Conservation (phyloP, 1,140 invertebrate genomes). For the Achatina immaculata region DNA sequence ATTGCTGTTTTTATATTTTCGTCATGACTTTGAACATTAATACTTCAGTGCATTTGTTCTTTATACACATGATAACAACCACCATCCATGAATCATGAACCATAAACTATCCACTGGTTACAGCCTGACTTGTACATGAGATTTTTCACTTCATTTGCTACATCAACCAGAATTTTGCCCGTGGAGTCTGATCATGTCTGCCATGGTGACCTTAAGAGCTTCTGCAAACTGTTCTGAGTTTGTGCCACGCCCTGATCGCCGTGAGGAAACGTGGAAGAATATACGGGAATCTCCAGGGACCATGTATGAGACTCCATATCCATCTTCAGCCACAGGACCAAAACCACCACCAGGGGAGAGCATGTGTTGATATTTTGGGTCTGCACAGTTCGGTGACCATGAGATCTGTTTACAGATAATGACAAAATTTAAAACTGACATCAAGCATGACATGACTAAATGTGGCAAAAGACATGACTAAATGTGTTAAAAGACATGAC, state of each 20-base stretch:
- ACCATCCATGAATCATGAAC: too few relatives aligned
- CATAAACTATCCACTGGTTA: too few relatives aligned
- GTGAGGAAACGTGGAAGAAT: constrained; percentile 74
- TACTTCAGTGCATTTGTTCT: too few relatives aligned
- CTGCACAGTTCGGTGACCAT: constrained; percentile 71
- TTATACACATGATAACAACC: too few relatives aligned
- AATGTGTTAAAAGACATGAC: too few relatives aligned
- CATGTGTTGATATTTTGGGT: constrained; percentile 64
- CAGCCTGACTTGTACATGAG: too few relatives aligned
- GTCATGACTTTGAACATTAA: too few relatives aligned
- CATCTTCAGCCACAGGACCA: constrained; percentile 74
- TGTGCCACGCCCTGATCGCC: constrained; percentile 69
- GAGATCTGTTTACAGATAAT: constrained; percentile 59
- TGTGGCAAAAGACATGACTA: too few relatives aligned
- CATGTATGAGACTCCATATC: constrained; percentile 75
- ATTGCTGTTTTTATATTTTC: too few relatives aligned
- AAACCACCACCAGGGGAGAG: constrained; percentile 73
- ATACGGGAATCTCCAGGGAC: constrained; percentile 72
- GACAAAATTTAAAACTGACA: neutral
- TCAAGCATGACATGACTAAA: neutral
- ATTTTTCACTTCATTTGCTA: too few relatives aligned
- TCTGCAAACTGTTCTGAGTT: constrained; percentile 70
- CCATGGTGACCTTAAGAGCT: constrained; percentile 70
- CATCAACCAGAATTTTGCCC: neutral
- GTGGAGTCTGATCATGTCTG: constrained; percentile 62